These are phyloP conservation scores for Microcebus tavaratra DNA, from an alignment of 2,113 vertebrate species.

Conservation along the genomic window DNA sequence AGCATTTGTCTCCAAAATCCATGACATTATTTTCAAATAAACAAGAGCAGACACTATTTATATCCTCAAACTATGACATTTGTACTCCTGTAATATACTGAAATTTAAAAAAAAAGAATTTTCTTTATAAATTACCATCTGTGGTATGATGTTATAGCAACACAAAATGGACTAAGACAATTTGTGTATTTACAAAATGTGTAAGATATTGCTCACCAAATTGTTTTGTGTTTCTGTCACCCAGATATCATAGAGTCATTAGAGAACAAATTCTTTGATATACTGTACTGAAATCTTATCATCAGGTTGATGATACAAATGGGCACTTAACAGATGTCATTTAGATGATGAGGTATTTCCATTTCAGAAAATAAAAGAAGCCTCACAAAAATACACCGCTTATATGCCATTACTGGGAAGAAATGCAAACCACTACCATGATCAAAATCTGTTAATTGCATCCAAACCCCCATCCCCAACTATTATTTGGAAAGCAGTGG, in stretches of 20 bases:
- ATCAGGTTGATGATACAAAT: neutral
- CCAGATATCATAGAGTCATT: neutral
- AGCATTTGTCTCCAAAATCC: conserved; percentile 1
- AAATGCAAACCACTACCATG: neutral
- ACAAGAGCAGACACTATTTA: neutral
- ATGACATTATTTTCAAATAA: neutral
- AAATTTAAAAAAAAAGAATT: neutral
- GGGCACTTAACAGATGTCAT: neutral
- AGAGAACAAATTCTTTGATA: neutral
- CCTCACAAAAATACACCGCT: neutral
- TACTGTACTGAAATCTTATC: neutral
- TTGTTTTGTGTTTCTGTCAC: neutral
- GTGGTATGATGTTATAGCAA: neutral
- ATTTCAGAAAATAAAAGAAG: conserved; percentile 19
- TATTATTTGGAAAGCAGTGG: neutral
- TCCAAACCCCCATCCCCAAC: neutral
- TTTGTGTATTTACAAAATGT: neutral
- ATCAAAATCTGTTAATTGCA: neutral
- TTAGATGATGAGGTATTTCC: neutral
- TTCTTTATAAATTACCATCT: neutral
- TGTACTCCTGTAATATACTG: too few relatives aligned
- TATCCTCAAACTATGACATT: neutral
- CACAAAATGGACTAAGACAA: neutral
- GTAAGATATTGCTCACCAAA: neutral
- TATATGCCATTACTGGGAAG: neutral